These are phyloP conservation scores for Leptoclinus maculatus DNA, from an alignment of 2,797 vertebrate species.

Conservation along the genomic window DNA sequence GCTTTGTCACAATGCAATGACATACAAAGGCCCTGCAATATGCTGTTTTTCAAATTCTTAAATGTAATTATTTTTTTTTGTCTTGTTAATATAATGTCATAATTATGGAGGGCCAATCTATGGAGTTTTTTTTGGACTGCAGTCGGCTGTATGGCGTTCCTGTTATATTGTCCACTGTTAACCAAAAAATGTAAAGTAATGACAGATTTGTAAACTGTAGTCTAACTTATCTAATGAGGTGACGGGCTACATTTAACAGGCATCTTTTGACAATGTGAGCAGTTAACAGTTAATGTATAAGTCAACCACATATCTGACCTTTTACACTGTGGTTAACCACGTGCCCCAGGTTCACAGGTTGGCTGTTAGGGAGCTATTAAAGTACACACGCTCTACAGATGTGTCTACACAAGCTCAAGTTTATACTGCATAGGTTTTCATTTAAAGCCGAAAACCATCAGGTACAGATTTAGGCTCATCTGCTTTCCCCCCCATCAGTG, in stretches of 20 bases:
- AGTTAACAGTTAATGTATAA: slow-evolving; percentile 23
- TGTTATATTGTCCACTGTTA: slow-evolving; percentile 1
- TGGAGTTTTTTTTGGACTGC: neutral
- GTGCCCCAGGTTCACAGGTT: slow-evolving; percentile 34
- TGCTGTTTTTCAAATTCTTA: neutral
- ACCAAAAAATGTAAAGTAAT: neutral
- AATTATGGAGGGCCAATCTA: neutral
- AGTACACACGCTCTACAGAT: slow-evolving; percentile 37
- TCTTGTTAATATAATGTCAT: neutral
- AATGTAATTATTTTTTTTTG: neutral
- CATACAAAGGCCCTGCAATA: neutral
- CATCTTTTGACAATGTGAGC: slow-evolving; percentile 24
- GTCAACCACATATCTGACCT: slow-evolving; percentile 43
- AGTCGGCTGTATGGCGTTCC: neutral
- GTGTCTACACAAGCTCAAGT: slow-evolving; percentile 21
- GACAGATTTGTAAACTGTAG: neutral
- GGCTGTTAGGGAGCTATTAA: slow-evolving; percentile 16
- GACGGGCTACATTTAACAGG: slow-evolving; percentile 14
- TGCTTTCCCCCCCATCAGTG: slow-evolving; percentile 22
- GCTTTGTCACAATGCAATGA: neutral
- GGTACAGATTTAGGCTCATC: slow-evolving; percentile 39
- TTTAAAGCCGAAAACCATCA: slow-evolving; percentile 28
- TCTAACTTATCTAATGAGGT: slow-evolving; percentile 1
- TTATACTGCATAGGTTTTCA: slow-evolving; percentile 5
- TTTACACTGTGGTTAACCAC: slow-evolving; percentile 60